Base-by-base conservation (phyloP, 1,140 invertebrate species). In the Trichonephila inaurata region DNA sequence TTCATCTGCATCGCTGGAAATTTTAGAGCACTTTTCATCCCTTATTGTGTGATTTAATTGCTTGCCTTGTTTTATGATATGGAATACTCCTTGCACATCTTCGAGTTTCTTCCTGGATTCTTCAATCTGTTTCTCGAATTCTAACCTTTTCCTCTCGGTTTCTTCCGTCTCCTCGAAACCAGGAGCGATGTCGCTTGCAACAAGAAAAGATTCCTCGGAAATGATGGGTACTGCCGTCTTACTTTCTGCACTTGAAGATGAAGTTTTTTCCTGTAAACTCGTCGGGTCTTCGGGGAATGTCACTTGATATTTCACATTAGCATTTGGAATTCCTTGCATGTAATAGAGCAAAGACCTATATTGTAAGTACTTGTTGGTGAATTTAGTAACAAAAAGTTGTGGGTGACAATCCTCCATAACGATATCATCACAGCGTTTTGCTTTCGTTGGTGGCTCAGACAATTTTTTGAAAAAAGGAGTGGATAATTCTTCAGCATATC, bases 51-150 rank as follows among this genome's bases (percentile, higher is more conserved):
- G 72, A 18, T 77, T 33, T 40, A 77, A 77, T 12, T 82, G 61
- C 28, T 62, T 83, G 21, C 24, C 58, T 62, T 91, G 89, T 8
- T 58, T 81, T 6, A 91, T 58, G n/a, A 82, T 33, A 62, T 62
- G 24, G 18, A 91, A 91, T 19, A 91, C 72, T 7, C 44, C 60
- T 64, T 82, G 14, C 16, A 83, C 69, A 28, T 81, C 21, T 40
- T 91, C 72, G 6, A 82, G 72, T 91, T 82, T 91, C 62, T 91
- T 82, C 77, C 40, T 91, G 2, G 89, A 82, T 40, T 33, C 21
- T 62, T 82, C 89, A 2, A 91, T 82, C 12, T 91, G 18, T 7
- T 40, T 21, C 12, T 44, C n/a, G 58, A 91, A 91, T n/a, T 81
- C 69, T 44, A 40, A 7, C 16, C 33, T 40, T 62, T 62, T 91